These are phyloP conservation scores for Polyommatus iphigenia DNA, from an alignment of 2,888 invertebrate species.

Conservation along the genomic window DNA sequence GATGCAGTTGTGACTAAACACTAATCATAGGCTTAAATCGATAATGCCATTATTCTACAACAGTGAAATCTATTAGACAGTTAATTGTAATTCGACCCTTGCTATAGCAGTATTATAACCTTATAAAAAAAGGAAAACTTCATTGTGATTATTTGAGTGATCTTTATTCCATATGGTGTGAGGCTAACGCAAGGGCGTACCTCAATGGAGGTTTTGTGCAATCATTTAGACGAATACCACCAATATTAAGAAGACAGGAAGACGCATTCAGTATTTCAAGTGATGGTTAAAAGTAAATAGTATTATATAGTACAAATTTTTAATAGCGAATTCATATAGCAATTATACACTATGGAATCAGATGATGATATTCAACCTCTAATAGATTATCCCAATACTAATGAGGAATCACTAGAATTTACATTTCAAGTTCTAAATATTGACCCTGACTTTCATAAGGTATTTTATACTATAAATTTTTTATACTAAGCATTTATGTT, in stretches of 20 bases:
- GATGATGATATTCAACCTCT: conserved; percentile 68
- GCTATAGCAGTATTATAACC: not conserved
- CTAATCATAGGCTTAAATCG: not conserved
- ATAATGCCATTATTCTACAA: not conserved
- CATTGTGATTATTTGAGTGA: not conserved
- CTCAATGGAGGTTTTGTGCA: not conserved
- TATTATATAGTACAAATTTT: conserved; percentile 10
- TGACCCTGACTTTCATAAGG: conserved; percentile 70
- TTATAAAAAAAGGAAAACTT: not conserved
- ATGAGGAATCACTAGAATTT: conserved; percentile 49
- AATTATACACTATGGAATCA: conserved; percentile 50
- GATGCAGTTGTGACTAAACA: not conserved
- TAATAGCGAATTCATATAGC: not conserved
- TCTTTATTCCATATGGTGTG: conserved; percentile 6
- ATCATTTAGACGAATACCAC: not conserved
- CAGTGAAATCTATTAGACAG: not conserved
- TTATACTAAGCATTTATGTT: not conserved
- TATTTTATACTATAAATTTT: conserved; percentile 38
- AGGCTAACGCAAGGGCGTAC: not conserved
- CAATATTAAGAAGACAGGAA: not conserved
- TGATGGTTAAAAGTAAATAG: not conserved
- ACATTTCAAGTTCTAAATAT: conserved; percentile 54
- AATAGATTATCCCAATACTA: conserved; percentile 52
- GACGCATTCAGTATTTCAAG: not conserved
- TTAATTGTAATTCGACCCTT: not conserved